These are phyloP conservation scores for Enhydra lutris DNA, from an alignment of 2,113 vertebrate species.

Conservation along the genomic window DNA sequence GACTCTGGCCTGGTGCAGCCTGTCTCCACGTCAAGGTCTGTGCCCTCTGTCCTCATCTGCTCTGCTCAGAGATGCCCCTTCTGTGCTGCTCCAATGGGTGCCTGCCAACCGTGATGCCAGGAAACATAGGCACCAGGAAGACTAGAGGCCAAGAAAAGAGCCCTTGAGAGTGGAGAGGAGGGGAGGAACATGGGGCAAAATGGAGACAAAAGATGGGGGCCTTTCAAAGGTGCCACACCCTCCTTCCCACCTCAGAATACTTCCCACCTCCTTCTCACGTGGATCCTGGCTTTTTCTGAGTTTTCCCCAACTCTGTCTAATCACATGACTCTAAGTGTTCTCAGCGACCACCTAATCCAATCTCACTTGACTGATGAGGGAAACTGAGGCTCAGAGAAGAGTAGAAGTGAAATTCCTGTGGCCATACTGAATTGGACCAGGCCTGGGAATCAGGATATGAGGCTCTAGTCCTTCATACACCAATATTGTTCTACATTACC, in stretches of 20 bases:
- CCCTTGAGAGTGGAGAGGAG: background rate
- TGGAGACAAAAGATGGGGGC: background rate
- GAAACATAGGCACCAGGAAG: background rate
- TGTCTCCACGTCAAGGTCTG: background rate
- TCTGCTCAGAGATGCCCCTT: background rate
- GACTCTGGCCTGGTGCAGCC: background rate
- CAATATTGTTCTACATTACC: background rate
- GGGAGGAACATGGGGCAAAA: background rate
- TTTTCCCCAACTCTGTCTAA: background rate
- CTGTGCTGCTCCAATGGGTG: background rate
- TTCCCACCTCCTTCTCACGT: background rate
- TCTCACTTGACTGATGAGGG: background rate
- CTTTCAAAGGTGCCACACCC: background rate
- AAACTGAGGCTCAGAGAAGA: background rate
- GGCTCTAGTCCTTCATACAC: background rate
- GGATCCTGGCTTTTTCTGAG: background rate
- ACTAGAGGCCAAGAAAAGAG: background rate
- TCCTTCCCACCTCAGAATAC: background rate
- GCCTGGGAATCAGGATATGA: background rate
- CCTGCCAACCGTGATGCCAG: background rate
- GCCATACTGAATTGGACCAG: background rate
- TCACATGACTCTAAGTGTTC: background rate
- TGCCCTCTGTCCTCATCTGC: slow-evolving; percentile 44
- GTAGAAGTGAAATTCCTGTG: background rate
- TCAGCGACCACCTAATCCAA: background rate